Conservation (phyloP, 2,888 invertebrate genomes). For the Lasius platythorax region DNA sequence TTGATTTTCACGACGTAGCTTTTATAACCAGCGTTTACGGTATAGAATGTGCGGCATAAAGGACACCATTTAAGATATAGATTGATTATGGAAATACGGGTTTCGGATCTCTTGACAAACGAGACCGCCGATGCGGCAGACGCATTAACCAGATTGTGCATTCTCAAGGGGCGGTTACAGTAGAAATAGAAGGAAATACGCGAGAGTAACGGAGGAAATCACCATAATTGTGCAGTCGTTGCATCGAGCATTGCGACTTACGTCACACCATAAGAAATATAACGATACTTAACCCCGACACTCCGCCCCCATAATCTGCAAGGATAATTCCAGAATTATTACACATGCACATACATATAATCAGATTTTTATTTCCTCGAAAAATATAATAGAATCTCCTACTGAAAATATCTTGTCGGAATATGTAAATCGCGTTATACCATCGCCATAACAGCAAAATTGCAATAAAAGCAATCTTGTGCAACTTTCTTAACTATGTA, state of each 20-base stretch:
- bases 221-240: slow-evolving; percentile 61
- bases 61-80: slow-evolving; percentile 27
- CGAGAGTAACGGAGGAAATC: slow-evolving; percentile 59
- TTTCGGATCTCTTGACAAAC: slow-evolving; percentile 54
- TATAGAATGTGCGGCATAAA: background rate
- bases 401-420: background rate
- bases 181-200: slow-evolving; percentile 48
- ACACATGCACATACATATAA: background rate
- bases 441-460: background rate
- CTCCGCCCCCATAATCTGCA: slow-evolving; percentile 10
- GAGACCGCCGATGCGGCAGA: slow-evolving; percentile 35
- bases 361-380: background rate
- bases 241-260: slow-evolving; percentile 37
- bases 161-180: slow-evolving; percentile 30
- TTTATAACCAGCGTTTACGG: background rate
- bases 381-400: background rate
- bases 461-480: slow-evolving; percentile 1
- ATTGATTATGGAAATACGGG: slow-evolving; percentile 71
- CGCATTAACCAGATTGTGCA: slow-evolving; percentile 69
- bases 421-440: slow-evolving; percentile 29
- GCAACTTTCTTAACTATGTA: background rate
- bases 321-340: slow-evolving; percentile 44
- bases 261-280: slow-evolving; percentile 31
- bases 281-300: slow-evolving; percentile 16
- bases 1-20: slow-evolving; percentile 34